Evolutionary conservation across 2,797 vertebrate genomes (phyloP), one percentile per base, ranked within the genome.

Genomic region (Chelmon rostratus): DNA sequence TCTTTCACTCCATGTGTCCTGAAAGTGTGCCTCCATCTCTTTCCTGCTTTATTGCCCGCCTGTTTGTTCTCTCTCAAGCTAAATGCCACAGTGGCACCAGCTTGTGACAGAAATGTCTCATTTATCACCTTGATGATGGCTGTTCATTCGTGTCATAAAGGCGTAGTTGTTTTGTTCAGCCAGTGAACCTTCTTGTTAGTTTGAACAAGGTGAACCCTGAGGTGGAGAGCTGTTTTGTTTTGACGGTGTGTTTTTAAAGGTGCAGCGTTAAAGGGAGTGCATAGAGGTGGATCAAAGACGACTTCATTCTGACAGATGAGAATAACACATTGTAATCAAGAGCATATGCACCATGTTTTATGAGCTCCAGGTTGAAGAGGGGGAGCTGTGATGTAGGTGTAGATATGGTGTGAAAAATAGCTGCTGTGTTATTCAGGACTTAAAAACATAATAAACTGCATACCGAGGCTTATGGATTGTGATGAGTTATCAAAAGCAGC

Each of bases 251-350:
- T 83, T 83, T 81, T 82, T 6, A 12, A 53, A 81, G 78, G 80
- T 70, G 81, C 58, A 54, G 65, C 21, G n/a, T 53, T 61, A 52
- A 56, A 66, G 53, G 68, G 69, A 82, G 59, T 44, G 69, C 33
- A 12, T 33, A 21, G 70, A 88, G 81, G 84, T 46, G 85, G 82
- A 91, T 93, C 83, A 90, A 87, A 90, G 79, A 46, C 40, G 3
- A 33, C 78, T 74, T 79, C 23, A 35, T 18, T 82, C 76, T 61
- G 62, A 82, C 79, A 66, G 68, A 82, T 3, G 28, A 78, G 76
- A 87, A 89, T 68, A 91, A 91, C 85, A 90, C 16, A 0, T 52
- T 12, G 46, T 80, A 90, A 94, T 90, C 67, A 79, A 71, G 86
- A 89, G 73, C 93, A 92, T 58, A 76, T 90, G 92, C 67, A 63